A percentile compares a stretch with the other conserved stretches of the same genome.
Evolutionary conservation across 2,888 invertebrate species (phyloP).

Genomic region (Acanthacorydalis orientalis): DNA sequence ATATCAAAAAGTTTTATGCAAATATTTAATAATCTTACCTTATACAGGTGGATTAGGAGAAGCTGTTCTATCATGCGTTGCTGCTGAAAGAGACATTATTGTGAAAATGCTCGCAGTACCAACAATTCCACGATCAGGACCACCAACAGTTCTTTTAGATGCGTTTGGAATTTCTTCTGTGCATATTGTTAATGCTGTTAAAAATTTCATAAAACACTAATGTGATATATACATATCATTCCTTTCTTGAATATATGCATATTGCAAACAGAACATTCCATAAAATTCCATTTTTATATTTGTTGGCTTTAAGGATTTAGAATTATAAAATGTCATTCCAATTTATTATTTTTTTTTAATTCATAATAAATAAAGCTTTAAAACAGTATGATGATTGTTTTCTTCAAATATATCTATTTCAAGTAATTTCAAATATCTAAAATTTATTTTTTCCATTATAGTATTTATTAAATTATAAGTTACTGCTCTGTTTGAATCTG

Average conservation of each 20-base stretch:
- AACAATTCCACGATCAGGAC: constrained; percentile 83
- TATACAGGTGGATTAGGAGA: constrained; percentile 81
- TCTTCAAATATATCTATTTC: too few relatives aligned
- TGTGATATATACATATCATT: not conserved
- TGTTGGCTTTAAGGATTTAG: too few relatives aligned
- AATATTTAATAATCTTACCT: not conserved
- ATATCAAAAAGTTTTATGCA: not conserved
- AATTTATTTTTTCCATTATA: too few relatives aligned
- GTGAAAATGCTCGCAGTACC: constrained; percentile 68
- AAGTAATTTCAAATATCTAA: too few relatives aligned
- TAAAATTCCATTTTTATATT: too few relatives aligned
- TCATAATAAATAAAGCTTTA: too few relatives aligned
- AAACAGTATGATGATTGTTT: too few relatives aligned
- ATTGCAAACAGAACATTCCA: too few relatives aligned
- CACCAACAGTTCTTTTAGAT: constrained; percentile 70
- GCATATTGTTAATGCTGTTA: constrained; percentile 56
- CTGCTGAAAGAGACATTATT: constrained; percentile 47
- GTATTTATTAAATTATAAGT: too few relatives aligned
- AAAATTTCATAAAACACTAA: constrained; percentile 34
- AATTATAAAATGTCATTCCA: too few relatives aligned
- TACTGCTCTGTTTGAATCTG: too few relatives aligned
- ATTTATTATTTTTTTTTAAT: too few relatives aligned
- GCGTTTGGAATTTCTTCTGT: constrained; percentile 76
- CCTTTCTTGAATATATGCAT: not conserved
- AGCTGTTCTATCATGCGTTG: constrained; percentile 72